Percentiles rank a stretch among this genome's conserved stretches.
Evolutionary conservation across 2,888 invertebrate genomes (phyloP).

Genomic region (Ommatoiulus sabulosus): DNA sequence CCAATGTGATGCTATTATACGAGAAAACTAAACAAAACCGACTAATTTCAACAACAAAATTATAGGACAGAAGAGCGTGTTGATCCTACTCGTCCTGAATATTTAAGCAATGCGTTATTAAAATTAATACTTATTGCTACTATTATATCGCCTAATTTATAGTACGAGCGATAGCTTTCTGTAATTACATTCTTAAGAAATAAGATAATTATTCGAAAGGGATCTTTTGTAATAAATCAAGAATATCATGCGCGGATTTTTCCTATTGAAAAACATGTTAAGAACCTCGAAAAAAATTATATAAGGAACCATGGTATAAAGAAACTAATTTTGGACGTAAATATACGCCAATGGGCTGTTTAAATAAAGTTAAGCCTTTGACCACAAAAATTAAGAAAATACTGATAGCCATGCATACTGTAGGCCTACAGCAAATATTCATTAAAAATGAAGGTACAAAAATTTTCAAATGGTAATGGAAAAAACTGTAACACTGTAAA

Average conservation of each 20-base stretch:
- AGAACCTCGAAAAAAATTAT: neutral
- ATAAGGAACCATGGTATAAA: too few species aligned
- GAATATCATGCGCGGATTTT: neutral
- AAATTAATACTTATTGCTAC: neutral
- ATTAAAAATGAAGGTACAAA: too few species aligned
- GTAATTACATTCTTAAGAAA: neutral
- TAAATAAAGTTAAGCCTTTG: too few species aligned
- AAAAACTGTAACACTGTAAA: too few species aligned
- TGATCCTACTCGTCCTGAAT: slow-evolving; percentile 29
- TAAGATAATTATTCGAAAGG: neutral
- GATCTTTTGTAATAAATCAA: neutral
- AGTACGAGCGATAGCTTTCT: neutral
- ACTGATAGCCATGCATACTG: too few species aligned
- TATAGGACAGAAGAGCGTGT: neutral
- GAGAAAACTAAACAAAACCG: neutral
- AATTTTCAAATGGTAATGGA: too few species aligned
- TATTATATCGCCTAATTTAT: neutral
- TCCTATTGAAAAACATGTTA: neutral
- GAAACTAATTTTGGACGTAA: too few species aligned
- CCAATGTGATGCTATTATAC: neutral
- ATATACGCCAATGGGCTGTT: neutral
- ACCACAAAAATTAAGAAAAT: too few species aligned
- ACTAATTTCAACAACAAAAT: neutral
- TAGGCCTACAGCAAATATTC: too few species aligned
- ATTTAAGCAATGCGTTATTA: neutral